A percentile compares a stretch with the other conserved stretches of the same genome.
These are phyloP conservation scores for Zaprionus kolodkinae DNA, from an alignment of 1,140 invertebrate genomes.

Conservation along the genomic window DNA sequence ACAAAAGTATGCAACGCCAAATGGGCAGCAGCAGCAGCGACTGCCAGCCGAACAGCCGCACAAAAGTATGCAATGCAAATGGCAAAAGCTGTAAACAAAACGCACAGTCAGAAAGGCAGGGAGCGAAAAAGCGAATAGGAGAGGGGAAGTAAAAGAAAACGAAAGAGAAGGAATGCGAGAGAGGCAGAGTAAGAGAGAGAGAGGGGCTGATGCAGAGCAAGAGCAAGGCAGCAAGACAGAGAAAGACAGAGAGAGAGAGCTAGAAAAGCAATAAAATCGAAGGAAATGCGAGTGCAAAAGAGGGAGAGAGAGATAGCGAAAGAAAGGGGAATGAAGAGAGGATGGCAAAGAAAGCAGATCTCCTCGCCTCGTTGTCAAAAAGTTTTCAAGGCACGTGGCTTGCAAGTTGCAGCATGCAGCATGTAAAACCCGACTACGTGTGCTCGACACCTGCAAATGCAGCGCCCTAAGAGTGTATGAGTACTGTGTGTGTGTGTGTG, in stretches of 20 bases:
- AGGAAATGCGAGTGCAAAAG: neutral
- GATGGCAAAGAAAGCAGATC: neutral
- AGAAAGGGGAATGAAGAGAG: neutral
- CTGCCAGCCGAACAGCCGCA: conserved; percentile 19
- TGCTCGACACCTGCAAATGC: conserved; percentile 61
- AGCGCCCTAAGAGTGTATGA: neutral
- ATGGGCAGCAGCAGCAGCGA: conserved; percentile 59
- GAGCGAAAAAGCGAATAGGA: neutral
- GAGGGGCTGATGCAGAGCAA: neutral
- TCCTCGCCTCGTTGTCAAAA: conserved; percentile 7
- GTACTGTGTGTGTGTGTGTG: neutral
- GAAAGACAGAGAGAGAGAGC: neutral
- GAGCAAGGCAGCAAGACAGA: neutral
- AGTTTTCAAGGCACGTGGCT: conserved; percentile 31
- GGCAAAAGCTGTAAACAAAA: conserved; percentile 49
- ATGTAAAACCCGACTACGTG: conserved; percentile 49
- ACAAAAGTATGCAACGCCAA: conserved; percentile 48
- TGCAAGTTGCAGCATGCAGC: conserved; percentile 23
- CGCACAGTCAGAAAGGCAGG: conserved; percentile 23
- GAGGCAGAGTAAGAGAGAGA: neutral
- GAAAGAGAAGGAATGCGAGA: neutral
- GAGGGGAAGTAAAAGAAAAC: neutral
- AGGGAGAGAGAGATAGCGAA: too few relatives aligned
- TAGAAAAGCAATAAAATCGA: neutral
- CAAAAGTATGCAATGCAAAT: conserved; percentile 42